Evolutionary conservation across 2,888 invertebrate species (phyloP).

Genomic region (Automeris io): DNA sequence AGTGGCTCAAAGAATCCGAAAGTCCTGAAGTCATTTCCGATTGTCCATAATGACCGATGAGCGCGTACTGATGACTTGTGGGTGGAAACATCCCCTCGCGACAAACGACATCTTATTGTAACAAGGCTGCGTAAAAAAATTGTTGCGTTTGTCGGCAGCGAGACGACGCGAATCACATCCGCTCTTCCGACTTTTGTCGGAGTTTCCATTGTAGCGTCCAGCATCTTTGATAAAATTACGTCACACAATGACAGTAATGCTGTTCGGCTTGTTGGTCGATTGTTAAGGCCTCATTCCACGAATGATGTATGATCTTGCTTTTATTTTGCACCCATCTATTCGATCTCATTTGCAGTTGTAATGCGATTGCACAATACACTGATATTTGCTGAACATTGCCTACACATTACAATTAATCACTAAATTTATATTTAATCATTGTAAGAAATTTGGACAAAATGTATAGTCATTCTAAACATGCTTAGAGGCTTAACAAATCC

Average conservation of each 20-base stretch:
- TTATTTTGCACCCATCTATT: constrained; percentile 49
- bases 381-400: constrained; percentile 49
- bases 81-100: constrained; percentile 74
- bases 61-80: constrained; percentile 57
- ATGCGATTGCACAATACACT: constrained; percentile 47
- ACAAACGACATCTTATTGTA: constrained; percentile 52
- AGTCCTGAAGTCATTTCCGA: constrained; percentile 65
- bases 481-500: too few species aligned
- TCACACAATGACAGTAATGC: constrained; percentile 58
- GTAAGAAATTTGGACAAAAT: too few species aligned
- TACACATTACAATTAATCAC: too few species aligned
- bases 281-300: constrained; percentile 68
- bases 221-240: constrained; percentile 76
- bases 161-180: constrained; percentile 73
- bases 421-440: too few species aligned
- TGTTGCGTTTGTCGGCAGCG: constrained; percentile 56
- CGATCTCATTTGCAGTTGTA: constrained; percentile 54
- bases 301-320: constrained; percentile 60
- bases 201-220: constrained; percentile 56
- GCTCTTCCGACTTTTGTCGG: constrained; percentile 75
- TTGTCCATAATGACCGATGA: constrained; percentile 70
- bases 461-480: too few species aligned
- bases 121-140: constrained; percentile 64
- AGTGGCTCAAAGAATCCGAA: constrained; percentile 63
- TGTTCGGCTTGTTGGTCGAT: constrained; percentile 69